phyloP scores from a whole-genome alignment of 1,140 invertebrate species.

The Globodera ellingtonae region DNA sequence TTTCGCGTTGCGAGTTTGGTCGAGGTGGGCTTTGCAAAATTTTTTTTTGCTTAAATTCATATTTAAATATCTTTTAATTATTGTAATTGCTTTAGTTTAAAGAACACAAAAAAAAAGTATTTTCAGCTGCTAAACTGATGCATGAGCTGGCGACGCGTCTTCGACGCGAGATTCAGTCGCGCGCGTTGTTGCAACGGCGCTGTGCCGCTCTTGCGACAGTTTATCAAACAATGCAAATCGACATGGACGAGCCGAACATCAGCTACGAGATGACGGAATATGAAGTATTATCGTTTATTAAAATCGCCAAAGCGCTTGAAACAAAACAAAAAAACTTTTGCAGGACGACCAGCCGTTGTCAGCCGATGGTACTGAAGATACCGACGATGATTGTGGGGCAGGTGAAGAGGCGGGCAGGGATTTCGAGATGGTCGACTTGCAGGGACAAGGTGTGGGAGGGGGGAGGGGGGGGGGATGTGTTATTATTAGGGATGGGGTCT shows the following conservation, averaged over 20 bases:
- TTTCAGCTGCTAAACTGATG: conserved; percentile 41
- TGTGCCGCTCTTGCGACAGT: conserved; percentile 29
- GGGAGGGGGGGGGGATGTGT: too few relatives aligned
- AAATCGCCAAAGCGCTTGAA: too few relatives aligned
- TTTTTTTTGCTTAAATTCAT: background rate
- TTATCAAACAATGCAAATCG: conserved; percentile 44
- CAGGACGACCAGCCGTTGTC: background rate
- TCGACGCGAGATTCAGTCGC: conserved; percentile 35
- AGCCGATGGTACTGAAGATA: background rate
- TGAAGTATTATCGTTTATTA: background rate
- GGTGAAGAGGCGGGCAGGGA: background rate
- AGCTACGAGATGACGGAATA: background rate
- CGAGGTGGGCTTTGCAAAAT: conserved; percentile 25
- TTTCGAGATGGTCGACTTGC: background rate
- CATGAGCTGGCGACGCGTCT: conserved; percentile 37
- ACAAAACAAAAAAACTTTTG: too few relatives aligned
- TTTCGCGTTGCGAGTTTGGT: conserved; percentile 44
- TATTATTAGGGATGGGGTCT: too few relatives aligned
- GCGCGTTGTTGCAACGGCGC: conserved; percentile 44
- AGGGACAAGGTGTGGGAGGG: background rate
- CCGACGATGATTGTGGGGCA: background rate
- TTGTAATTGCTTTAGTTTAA: background rate
- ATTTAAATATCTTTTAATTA: too few relatives aligned
- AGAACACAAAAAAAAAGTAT: background rate
- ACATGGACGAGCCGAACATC: conserved; percentile 28